Base-by-base conservation (phyloP, 2,888 invertebrate species). In the Chouioia cunea region DNA sequence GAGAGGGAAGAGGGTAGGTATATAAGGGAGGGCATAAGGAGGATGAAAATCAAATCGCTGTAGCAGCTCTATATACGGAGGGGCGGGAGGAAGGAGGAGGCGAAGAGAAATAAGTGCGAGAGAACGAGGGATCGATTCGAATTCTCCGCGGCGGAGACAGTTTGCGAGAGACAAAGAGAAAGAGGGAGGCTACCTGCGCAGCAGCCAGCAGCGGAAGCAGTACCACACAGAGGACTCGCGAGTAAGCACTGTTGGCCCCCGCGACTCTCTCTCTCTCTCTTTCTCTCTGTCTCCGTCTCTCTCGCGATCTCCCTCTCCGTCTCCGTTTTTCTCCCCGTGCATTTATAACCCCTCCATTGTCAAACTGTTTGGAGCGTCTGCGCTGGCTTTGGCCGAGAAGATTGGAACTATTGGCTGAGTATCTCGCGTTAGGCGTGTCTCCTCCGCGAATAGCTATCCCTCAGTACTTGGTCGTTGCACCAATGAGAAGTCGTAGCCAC, bases 171-270 rank as follows among this genome's bases (percentile, higher is more conserved):
- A 72, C 71, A 58, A 65, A 65, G 74, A 66, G 71, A 58, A 73
- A 62, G 75, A 77, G 77, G 73, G 74, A 57, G 62, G 71, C 50
- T 66, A 64, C 46, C 77, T 78, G 80, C 79, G 79, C 81, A 78
- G 78, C 82, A 77, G 36, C 36, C n/a, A 10, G 36, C 36, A 27
- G 27, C 44, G 77, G 78, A 79, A 80, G 79, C 81, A 78, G 79
- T 81, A 78, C 81, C 79, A 81, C 82, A 80, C 80, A 83, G 80
- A 79, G 81, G 78, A 79, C 81, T 77, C 79, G 80, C 81, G 79
- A 77, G 80, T 81, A 81, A 82, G 81, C 79, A 80, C 81, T 79
- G 83, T 82, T 83, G 81, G 83, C 81, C n/a, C n/a, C n/a, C n/a
- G 27, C 27, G 27, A 80, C 75, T 79, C 81, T 82, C 82, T 78